phyloP scores from a whole-genome alignment of 2,113 vertebrate species.

The Salvelinus namaycush region DNA sequence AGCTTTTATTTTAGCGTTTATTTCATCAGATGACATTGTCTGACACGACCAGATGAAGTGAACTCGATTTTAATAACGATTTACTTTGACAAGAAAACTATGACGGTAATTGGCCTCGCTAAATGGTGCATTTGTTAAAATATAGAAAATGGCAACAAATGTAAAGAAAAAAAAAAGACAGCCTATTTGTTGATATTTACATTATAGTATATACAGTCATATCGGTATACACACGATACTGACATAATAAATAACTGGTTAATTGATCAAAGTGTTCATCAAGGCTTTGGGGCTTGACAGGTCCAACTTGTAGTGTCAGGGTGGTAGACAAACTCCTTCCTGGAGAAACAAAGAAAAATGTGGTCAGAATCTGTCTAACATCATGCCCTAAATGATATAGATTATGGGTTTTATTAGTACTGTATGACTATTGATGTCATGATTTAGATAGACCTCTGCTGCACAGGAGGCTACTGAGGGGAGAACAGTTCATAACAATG shows the following conservation, averaged over 20 bases:
- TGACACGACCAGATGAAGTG: slow-evolving; percentile 1
- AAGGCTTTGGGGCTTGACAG: slow-evolving; percentile 68
- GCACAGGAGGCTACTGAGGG: no score
- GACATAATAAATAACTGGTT: slow-evolving; percentile 68
- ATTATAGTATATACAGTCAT: slow-evolving; percentile 56
- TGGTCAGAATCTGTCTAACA: slow-evolving; percentile 15
- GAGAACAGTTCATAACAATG: no score
- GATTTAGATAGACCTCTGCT: no score
- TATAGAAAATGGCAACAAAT: slow-evolving; percentile 1
- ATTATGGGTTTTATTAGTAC: background rate
- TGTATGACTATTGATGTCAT: background rate
- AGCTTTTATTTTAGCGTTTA: slow-evolving; percentile 9
- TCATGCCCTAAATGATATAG: background rate
- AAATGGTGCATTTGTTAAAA: slow-evolving; percentile 53
- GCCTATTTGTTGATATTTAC: slow-evolving; percentile 45
- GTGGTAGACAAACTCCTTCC: slow-evolving; percentile 74
- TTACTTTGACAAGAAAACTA: background rate
- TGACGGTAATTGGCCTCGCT: background rate
- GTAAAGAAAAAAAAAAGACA: slow-evolving; percentile 10
- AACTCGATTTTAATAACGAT: background rate
- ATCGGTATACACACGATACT: slow-evolving; percentile 47
- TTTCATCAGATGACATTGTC: slow-evolving; percentile 26
- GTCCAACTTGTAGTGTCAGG: slow-evolving; percentile 70
- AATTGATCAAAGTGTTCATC: slow-evolving; percentile 20
- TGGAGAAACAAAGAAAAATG: slow-evolving; percentile 49